These are phyloP conservation scores for Catalaphyllia jardinei DNA, from an alignment of 64 coral and sea anemone species.

Conservation along the genomic window DNA sequence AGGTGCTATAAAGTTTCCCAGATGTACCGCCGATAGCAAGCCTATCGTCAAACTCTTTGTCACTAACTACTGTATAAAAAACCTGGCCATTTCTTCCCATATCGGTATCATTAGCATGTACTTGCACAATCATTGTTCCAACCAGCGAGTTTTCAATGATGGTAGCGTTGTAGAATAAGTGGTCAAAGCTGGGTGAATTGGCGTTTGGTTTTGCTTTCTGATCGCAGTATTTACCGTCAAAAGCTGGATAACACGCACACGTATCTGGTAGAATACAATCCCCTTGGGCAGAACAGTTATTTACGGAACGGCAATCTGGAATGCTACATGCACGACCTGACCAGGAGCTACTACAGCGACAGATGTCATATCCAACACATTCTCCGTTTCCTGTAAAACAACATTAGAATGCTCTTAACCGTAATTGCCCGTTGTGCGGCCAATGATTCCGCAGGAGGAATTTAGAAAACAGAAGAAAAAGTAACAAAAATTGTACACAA, in stretches of 20 bases:
- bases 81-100: conserved; percentile 36
- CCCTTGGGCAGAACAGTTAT: conserved; percentile 43
- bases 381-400: conserved; percentile 29
- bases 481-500: too few species aligned
- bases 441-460: too few species aligned
- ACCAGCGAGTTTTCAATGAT: conserved; percentile 10
- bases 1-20: neutral
- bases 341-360: conserved; percentile 18
- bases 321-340: conserved; percentile 27
- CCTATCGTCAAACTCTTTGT: neutral
- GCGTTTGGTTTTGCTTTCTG: conserved; percentile 11
- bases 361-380: conserved; percentile 31
- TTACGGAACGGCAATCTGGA: conserved; percentile 41
- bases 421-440: too few species aligned
- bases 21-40: conserved; percentile 13
- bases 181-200: conserved; percentile 3
- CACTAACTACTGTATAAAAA: conserved; percentile 27
- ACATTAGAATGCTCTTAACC: neutral
- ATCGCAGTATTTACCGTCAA: conserved; percentile 35
- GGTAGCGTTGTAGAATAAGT: neutral
- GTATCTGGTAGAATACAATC: conserved; percentile 22
- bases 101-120: conserved; percentile 41
- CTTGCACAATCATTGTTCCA: neutral
- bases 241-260: conserved; percentile 11
- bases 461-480: too few species aligned